These are phyloP conservation scores for Willisornis vidua DNA, from an alignment of 2,113 vertebrate species.

Conservation along the genomic window DNA sequence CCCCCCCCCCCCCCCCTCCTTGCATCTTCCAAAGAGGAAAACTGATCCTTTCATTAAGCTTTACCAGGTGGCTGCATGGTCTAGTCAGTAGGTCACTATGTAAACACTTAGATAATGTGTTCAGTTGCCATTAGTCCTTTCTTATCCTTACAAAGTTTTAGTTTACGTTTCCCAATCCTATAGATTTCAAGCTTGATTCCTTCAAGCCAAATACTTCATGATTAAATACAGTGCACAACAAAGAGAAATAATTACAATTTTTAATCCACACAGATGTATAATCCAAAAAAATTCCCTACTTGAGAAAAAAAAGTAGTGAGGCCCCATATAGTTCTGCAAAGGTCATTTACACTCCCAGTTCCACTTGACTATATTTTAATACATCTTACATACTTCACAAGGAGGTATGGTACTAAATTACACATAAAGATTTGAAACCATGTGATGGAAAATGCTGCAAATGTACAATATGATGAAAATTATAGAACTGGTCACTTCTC, in stretches of 20 bases:
- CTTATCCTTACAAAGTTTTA: not conserved
- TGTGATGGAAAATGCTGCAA: not conserved
- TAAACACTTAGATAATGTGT: slow-evolving; percentile 1
- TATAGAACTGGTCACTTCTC: not conserved
- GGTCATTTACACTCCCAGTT: not conserved
- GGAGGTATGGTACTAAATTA: not conserved
- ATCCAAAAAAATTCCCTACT: not conserved
- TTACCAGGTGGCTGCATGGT: not conserved
- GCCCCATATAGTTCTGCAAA: not conserved
- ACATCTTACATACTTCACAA: not conserved
- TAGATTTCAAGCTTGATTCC: slow-evolving; percentile 6
- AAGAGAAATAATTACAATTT: not conserved
- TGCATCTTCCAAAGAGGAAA: slow-evolving; percentile 8
- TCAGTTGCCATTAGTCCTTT: not conserved
- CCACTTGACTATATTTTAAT: not conserved
- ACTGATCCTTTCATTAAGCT: slow-evolving; percentile 28
- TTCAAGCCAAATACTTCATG: not conserved
- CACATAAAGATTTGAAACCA: not conserved
- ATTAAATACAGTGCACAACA: not conserved
- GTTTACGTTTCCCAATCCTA: not conserved
- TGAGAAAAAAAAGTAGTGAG: not conserved
- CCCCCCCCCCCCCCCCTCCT: not conserved
- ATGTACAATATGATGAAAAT: not conserved
- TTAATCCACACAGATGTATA: not conserved
- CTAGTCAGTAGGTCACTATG: not conserved